Base-by-base conservation (phyloP, 2,113 vertebrate species). In the Mesitornis unicolor region DNA sequence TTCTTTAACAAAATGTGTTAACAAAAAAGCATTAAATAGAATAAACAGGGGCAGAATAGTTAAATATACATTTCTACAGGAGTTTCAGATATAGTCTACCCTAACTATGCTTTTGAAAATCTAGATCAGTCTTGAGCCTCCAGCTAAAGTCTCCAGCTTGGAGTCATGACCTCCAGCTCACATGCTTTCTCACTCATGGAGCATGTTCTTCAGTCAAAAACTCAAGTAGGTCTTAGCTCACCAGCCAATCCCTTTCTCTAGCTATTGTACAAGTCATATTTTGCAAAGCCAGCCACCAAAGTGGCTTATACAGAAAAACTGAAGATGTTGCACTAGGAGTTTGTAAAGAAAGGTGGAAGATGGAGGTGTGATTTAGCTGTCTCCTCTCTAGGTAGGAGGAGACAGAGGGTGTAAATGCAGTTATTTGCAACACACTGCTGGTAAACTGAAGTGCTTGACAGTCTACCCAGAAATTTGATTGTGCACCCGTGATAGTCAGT, bases 331-430 rank as follows among this genome's bases (percentile, higher is more conserved):
- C 29, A 77, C 4, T 21, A 48, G 7, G 5, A 47, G 3, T 73
- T 61, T 22, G 3, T 20, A 74, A 12, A 7, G 14, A 64, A 63
- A 48, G 7, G 9, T 80, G 20, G 17, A 69, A 67, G 33, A 45
- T 10, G 45, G 13, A 29, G 4, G 1, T 61, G 7, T 29, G 0
- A 8, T 21, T 59, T 42, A n/a, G n/a, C n/a, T n/a, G n/a, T n/a
- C n/a, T n/a, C n/a, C n/a, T n/a, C n/a, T n/a, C n/a, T n/a, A n/a
- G 11, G 13, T 26, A 51, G 48, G 16, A 7, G 1, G 9, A 71
- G 29, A 29, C 0, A 68, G 21, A 45, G 9, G 2, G 4, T 64
- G 7, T 31, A 74, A 87, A 33, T 12, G 3, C 21, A 45, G 40
- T 57, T 91, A 63, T 67, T 70, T 84, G 28, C 21, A 74, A 19